Percentiles rank a stretch among this genome's conserved stretches.
phyloP scores from a whole-genome alignment of 2,113 vertebrate species.

The Alexandromys fortis region DNA sequence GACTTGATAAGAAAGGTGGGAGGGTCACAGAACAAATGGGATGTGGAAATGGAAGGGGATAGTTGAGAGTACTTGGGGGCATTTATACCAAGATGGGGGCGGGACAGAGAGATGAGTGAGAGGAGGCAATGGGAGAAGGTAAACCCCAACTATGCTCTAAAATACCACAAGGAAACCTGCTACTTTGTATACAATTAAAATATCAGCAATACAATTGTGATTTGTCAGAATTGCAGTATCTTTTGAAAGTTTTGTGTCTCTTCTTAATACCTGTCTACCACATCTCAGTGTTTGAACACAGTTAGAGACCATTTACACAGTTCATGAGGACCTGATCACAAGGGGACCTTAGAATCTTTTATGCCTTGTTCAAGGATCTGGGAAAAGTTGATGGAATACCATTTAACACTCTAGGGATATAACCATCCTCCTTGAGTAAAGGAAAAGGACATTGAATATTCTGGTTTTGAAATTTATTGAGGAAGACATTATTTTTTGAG shows the following conservation, averaged over 20 bases:
- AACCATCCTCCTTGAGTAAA: neutral
- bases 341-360: neutral
- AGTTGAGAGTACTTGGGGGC: accelerated
- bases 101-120: neutral
- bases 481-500: neutral
- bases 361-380: neutral
- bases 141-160: neutral
- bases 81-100: neutral
- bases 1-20: neutral
- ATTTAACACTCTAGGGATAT: neutral
- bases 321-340: neutral
- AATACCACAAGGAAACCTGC: neutral
- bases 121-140: too few species aligned
- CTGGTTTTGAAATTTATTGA: neutral
- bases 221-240: constrained; percentile 1
- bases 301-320: neutral
- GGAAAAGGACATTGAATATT: neutral
- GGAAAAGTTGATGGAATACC: neutral
- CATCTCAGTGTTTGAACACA: neutral
- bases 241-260: neutral
- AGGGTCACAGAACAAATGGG: neutral
- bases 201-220: neutral
- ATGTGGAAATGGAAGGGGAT: neutral
- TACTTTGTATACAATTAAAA: neutral
- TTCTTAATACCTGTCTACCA: neutral